Conservation (phyloP, 2,113 vertebrate species). For the Cheirogaleus medius region DNA sequence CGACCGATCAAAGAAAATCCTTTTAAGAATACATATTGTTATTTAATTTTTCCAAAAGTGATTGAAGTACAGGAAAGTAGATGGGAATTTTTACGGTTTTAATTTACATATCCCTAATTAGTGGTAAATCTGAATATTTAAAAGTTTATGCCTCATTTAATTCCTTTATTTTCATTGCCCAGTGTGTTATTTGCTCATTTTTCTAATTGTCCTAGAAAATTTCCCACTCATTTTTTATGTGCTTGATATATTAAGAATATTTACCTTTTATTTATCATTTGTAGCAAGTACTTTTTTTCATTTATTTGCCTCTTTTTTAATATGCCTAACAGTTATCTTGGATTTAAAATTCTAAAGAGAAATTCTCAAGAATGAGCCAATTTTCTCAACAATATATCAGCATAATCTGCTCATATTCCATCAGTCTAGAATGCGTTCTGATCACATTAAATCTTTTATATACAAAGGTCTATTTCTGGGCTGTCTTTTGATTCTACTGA, state of each 20-base stretch:
- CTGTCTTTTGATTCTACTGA: neutral
- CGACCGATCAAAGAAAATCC: neutral
- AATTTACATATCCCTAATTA: neutral
- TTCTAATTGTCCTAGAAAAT: neutral
- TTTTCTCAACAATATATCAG: neutral
- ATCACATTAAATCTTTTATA: neutral
- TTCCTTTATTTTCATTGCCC: neutral
- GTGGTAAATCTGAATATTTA: neutral
- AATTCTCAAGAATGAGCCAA: neutral
- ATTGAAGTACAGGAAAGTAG: neutral
- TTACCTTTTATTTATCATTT: neutral
- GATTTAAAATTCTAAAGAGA: constrained; percentile 27
- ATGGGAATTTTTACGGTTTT: constrained; percentile 17
- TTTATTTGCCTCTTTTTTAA: constrained; percentile 31
- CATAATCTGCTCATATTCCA: neutral
- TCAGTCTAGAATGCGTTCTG: neutral
- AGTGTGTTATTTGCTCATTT: neutral
- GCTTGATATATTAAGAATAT: neutral
- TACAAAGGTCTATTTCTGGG: neutral
- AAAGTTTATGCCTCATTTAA: constrained; percentile 1
- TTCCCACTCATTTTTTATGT: neutral
- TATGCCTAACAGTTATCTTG: neutral
- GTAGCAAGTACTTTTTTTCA: neutral
- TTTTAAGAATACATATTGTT: neutral
- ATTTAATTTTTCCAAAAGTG: constrained; percentile 12